Base-by-base conservation (phyloP, 2,113 vertebrate species). In the Hydropotes inermis region DNA sequence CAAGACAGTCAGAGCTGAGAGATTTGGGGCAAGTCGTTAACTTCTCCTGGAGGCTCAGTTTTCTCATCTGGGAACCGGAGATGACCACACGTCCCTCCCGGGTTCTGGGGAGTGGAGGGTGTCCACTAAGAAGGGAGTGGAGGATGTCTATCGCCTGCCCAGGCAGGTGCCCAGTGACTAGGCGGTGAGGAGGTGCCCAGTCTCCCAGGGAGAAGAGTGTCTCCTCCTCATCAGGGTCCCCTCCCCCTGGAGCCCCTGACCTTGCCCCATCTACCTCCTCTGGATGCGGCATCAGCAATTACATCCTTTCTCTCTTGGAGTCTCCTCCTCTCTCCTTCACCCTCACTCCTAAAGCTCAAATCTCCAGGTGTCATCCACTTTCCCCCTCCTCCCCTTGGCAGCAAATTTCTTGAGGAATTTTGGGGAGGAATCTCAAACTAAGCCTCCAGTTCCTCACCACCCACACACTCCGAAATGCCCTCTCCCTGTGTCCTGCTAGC, bases 401-500 rank as follows among this genome's bases (percentile, higher is more conserved):
- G 86, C 28, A 50, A 60, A 74, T 52, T 70, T 83, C 60, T 61
- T 70, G 10, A 82, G 36, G 19, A 70, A 70, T 70, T 70, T 70
- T 39, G 67, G 70, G 85, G 58, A n/a, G 9, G 84, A 81, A 57
- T 43, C 89, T 67, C 27, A 43, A 7, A 21, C 50, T 36, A 25
- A n/a, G 76, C 27, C 28, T 36, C 55, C 3, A 21, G 39, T 7
- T 33, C 64, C 67, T 47, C 14, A 27, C 16, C 39, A 25, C 19
- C 57, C 67, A 7, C 14, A 0, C 67, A 7, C 3, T 58, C 60
- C 19, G 15, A 58, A n/a, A 19, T n/a, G 1, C 30, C 60, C 19
- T 33, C 1, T 4, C 14, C 13, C 67, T 19, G 3, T 0, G 0
- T 16, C 79, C 86, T 0, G 4, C 45, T 30, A n/a, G 6, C 43